Conservation (phyloP, 2,113 vertebrate species). For the Galemys pyrenaicus region DNA sequence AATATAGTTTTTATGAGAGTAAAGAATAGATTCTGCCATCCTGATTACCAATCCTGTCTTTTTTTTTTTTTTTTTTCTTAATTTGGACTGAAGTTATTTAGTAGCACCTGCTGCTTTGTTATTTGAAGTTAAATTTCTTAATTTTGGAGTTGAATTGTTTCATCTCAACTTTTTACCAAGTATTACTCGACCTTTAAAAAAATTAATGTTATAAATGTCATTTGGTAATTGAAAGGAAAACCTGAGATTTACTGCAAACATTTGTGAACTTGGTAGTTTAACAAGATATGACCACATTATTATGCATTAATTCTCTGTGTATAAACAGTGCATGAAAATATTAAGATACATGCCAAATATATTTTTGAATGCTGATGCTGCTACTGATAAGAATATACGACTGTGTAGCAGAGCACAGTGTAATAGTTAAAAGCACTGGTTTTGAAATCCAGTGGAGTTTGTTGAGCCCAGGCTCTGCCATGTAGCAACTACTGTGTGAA, state of each 20-base stretch:
- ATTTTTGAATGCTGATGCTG: neutral
- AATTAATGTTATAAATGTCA: neutral
- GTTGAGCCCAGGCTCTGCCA: neutral
- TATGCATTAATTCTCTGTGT: too few species aligned
- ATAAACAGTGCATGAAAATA: neutral
- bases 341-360: neutral
- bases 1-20: neutral
- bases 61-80: neutral
- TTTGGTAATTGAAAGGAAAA: neutral
- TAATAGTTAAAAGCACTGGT: neutral
- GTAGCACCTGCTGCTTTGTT: neutral
- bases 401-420: neutral
- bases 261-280: neutral
- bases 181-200: neutral
- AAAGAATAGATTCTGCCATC: neutral
- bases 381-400: neutral
- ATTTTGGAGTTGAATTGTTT: neutral
- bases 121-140: neutral
- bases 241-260: neutral
- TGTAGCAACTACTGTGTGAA: neutral
- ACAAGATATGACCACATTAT: neutral
- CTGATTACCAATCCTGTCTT: neutral
- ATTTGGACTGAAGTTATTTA: neutral
- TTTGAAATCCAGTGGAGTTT: neutral
- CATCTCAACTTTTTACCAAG: neutral